Conservation (phyloP, 1,140 invertebrate genomes). For the Meloidogyne floridensis region DNA sequence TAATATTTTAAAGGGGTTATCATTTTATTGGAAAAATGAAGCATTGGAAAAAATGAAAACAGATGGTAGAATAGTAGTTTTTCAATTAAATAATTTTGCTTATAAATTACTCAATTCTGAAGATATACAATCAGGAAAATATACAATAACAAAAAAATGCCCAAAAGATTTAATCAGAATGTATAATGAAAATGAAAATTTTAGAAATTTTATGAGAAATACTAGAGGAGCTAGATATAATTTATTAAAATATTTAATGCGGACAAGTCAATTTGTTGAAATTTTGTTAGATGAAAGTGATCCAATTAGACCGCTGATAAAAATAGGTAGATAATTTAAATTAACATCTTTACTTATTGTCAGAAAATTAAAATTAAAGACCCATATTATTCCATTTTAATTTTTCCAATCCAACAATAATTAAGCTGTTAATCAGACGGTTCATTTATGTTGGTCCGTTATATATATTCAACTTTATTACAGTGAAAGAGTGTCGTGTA, state of each 20-base stretch:
- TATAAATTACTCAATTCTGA: neutral
- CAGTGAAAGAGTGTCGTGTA: no score
- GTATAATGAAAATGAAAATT: neutral
- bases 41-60: neutral
- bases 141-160: neutral
- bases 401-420: no score
- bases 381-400: no score
- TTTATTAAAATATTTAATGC: neutral
- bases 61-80: neutral
- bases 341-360: no score
- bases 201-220: neutral
- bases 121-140: neutral
- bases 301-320: neutral
- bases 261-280: neutral
- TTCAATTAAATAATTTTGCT: neutral
- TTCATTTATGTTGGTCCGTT: no score
- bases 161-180: neutral
- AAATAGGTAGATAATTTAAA: neutral
- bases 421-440: no score
- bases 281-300: conserved; percentile 5
- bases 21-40: neutral
- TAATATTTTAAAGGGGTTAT: neutral
- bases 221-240: conserved; percentile 3
- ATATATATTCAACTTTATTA: no score
- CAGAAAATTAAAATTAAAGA: no score